Percentiles rank a stretch among this genome's conserved stretches.
These are phyloP conservation scores for Orthosia gothica DNA, from an alignment of 2,888 invertebrate genomes.

Conservation along the genomic window DNA sequence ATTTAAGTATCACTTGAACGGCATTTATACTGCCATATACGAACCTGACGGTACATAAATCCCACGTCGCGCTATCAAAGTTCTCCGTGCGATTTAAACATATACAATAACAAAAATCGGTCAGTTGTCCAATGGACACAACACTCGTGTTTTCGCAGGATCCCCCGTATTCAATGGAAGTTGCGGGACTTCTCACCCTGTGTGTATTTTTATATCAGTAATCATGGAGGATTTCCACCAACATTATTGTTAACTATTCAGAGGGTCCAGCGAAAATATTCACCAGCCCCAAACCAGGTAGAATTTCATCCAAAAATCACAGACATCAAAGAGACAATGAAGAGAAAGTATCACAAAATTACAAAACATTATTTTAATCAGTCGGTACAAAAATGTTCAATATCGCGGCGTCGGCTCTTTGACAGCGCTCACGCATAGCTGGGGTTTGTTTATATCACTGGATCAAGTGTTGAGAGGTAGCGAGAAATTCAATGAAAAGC, in stretches of 20 bases:
- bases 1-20: too few species aligned
- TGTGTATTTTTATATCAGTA: too few species aligned
- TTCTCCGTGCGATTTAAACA: too few species aligned
- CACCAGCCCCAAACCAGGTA: not conserved
- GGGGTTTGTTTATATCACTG: conserved; percentile 56
- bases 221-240: not conserved
- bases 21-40: too few species aligned
- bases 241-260: not conserved
- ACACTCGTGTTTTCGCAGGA: too few species aligned
- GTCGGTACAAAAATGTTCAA: conserved; percentile 67
- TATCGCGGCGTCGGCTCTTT: conserved; percentile 70
- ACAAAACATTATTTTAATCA: conserved; percentile 70
- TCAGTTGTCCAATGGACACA: too few species aligned
- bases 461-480: conserved; percentile 46
- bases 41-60: too few species aligned
- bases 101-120: too few species aligned
- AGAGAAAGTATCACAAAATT: conserved; percentile 42
- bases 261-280: not conserved
- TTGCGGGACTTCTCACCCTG: too few species aligned
- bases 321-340: conserved; percentile 53
- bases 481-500: not conserved
- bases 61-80: too few species aligned
- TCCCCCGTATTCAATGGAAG: too few species aligned
- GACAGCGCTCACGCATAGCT: conserved; percentile 75
- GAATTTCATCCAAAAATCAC: conserved; percentile 2